Base-by-base conservation (phyloP, 2,888 invertebrate genomes). In the Tetrapedia diversipes region DNA sequence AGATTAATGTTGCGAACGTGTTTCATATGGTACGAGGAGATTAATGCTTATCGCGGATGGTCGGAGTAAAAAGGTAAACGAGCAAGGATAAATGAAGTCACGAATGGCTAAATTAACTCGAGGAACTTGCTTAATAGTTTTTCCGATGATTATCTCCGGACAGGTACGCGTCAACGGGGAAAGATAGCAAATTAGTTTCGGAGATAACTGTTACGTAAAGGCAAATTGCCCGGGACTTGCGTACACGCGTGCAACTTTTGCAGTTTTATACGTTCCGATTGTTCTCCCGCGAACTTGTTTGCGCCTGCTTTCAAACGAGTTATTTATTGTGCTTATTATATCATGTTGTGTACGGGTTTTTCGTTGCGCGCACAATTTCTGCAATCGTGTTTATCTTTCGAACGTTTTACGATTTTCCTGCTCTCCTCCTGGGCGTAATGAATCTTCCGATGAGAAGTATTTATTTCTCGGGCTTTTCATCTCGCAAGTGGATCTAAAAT, bases 131-230 rank as follows among this genome's bases (percentile, higher is more conserved):
- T 66, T 75, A 73, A 75, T 75, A 66, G 64, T 73, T 75, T 75
- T 75, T 60, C 51, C 74, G 75, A 75, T 73, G 74, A 56, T 75
- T 73, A 75, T 75, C 65, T 60, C 47, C 41, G 49, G 41, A 43
- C 59, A 41, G 60, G 41, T 54, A 34, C 34, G 61, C 57, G 51
- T 74, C 71, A 60, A 57, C 56, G 63, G 11, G 57, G 37, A 43
- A 73, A 73, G 60, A 65, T 66, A 43, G 74, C 41, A 73, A 75
- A 75, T 75, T 75, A 65, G 74, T 75, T 75, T 75, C 65, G 74
- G 65, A 75, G 75, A 75, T 75, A 75, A 75, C 47, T 37, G 54
- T 75, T 75, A 34, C 75, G 65, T 43, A 73, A 75, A 54, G 39
- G 73, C n/a, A n/a, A 34, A 73, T 73, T 43, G 64, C 73, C 34